phyloP scores from a whole-genome alignment of 2,797 vertebrate species.

The Podarcis siculus region DNA sequence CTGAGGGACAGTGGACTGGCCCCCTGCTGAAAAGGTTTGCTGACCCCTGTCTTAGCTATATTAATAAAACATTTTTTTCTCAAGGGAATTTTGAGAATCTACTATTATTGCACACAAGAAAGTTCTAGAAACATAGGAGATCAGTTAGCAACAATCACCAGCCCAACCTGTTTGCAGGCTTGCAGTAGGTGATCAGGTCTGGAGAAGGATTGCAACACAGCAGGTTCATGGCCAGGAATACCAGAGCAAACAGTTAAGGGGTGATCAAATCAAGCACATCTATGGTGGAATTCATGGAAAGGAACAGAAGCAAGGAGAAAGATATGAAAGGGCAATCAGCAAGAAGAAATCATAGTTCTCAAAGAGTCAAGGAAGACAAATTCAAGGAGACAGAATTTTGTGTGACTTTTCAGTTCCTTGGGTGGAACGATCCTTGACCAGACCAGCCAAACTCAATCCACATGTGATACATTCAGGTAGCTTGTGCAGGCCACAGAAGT shows the following conservation, averaged over 20 bases:
- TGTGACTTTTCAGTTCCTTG: neutral
- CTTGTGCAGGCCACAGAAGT: neutral
- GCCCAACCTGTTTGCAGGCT: neutral
- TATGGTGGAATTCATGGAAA: neutral
- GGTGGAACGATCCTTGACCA: neutral
- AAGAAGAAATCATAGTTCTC: neutral
- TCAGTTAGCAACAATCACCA: neutral
- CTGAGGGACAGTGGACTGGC: no score
- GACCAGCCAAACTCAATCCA: neutral
- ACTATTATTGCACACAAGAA: neutral
- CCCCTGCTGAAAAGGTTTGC: no score
- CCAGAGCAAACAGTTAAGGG: neutral
- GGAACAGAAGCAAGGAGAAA: neutral
- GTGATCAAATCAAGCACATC: neutral
- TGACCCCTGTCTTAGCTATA: neutral
- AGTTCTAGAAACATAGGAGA: neutral
- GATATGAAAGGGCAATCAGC: no score
- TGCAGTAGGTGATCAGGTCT: neutral
- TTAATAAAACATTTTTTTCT: neutral
- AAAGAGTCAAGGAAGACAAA: neutral
- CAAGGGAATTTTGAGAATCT: neutral
- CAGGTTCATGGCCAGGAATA: neutral
- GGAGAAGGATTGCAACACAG: neutral
- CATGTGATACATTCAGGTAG: neutral
- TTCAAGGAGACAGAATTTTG: neutral